Base-by-base conservation (phyloP, 1,140 invertebrate species). In the Diploscapter pachys region DNA sequence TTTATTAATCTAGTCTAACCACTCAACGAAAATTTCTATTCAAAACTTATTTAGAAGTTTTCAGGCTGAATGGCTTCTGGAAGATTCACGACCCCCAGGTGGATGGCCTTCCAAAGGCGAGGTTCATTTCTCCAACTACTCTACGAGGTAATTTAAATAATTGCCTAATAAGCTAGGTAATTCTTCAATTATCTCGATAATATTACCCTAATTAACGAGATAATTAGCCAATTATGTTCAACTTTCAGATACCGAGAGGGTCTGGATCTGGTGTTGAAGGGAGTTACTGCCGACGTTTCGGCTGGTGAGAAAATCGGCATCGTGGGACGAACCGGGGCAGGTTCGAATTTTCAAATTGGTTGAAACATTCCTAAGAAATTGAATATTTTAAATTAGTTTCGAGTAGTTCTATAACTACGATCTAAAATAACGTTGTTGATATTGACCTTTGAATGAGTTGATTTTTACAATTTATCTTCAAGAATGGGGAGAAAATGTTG, bases 281-380 rank as follows among this genome's bases (percentile, higher is more conserved):
- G 71, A 48, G 50, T 82, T 9, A 80, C 51, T 75, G 71, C 78
- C 31, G n/a, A 70, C 66, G 73, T 82, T 6, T 2, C 52, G 2
- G 52, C 66, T 5, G 81, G 80, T 49, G 75, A 81, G 31, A 80
- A 89, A 86, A 81, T 89, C 71, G 89, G 89, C 63, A 88, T 89
- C 68, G 88, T 90, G 55, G 89, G 89, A 11, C 75, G 89, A 71
- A 89, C 89, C 13, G 89, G 89, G 55, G 89, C 89, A 3, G 81
- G 89, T 8, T 9, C 5, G 62, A 48, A 2, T 4, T 11, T 11
- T 64, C 6, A 31, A 31, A 11, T 59, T 11, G 1, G 1, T 1
- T 31, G 31, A 31, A 31, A 63, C 63, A 2, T 8, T 63, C 4
- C 31, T 31, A 31, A 31, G 31, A 2, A 11, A 11, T 59, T 59